Conservation (phyloP, 2,113 vertebrate species). For the Muntiacus muntjak region DNA sequence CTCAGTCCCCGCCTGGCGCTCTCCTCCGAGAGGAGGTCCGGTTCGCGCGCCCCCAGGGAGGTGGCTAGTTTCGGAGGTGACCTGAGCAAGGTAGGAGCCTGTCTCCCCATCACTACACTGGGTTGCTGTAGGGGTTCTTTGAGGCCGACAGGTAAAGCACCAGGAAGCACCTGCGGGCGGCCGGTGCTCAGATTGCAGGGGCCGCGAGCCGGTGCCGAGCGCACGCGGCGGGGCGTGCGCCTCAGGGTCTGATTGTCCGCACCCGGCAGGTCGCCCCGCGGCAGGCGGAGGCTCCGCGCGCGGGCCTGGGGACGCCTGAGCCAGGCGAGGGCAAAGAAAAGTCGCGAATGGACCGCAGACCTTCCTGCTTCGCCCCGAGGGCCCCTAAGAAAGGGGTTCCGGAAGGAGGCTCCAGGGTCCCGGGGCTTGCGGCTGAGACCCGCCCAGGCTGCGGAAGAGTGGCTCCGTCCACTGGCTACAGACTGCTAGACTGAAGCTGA, state of each 20-base stretch:
- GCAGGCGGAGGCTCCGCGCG: not conserved
- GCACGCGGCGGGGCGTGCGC: accelerated
- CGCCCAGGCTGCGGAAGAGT: accelerated
- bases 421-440: accelerated
- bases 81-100: not conserved
- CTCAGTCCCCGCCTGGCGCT: not conserved
- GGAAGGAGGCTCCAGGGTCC: not conserved
- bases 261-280: accelerated
- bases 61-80: not conserved
- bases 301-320: not conserved
- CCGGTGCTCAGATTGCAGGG: not conserved
- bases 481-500: not conserved
- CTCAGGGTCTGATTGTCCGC: not conserved
- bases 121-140: not conserved
- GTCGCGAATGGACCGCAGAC: not conserved
- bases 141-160: not conserved
- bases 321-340: not conserved
- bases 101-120: not conserved
- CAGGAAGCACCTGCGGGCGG: not conserved
- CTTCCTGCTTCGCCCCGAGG: not conserved
- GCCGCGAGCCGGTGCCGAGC: not conserved
- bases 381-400: too few relatives aligned
- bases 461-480: accelerated
- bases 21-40: accelerated
- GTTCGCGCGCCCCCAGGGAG: not conserved